phyloP scores from a whole-genome alignment of 1,140 invertebrate species.

The Macrotrachela quadricornifera region DNA sequence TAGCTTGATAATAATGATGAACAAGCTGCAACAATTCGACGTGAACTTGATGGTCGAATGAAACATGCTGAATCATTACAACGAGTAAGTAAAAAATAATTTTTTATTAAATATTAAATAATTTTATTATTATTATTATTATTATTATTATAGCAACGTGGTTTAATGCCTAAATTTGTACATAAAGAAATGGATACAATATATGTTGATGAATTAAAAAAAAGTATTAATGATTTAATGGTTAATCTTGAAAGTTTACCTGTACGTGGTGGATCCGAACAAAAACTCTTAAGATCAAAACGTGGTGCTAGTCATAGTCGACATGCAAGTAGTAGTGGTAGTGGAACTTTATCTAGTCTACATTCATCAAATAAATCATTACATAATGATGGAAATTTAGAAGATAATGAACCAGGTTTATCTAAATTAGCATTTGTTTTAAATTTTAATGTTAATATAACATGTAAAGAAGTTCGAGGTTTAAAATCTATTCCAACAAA shows the following conservation, averaged over 20 bases:
- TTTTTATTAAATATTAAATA: neutral
- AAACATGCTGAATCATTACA: conserved; percentile 90
- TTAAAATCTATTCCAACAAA: conserved; percentile 83
- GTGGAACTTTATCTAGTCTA: conserved; percentile 13
- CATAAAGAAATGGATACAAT: conserved; percentile 99
- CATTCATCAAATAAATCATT: neutral
- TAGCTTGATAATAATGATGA: conserved; percentile 95
- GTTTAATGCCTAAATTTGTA: conserved; percentile 95
- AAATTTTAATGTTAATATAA: conserved; percentile 80
- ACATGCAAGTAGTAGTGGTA: neutral
- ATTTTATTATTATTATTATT: conserved; percentile 1
- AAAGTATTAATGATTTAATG: conserved; percentile 91
- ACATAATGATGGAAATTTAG: neutral
- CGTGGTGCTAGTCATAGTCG: neutral
- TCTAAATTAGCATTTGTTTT: conserved; percentile 90
- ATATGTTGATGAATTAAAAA: conserved; percentile 90
- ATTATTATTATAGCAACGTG: conserved; percentile 46
- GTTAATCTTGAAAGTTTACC: conserved; percentile 93
- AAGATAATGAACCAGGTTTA: conserved; percentile 26
- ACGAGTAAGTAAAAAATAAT: conserved; percentile 47
- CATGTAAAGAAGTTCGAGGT: conserved; percentile 96
- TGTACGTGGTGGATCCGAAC: conserved; percentile 71
- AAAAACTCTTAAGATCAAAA: conserved; percentile 55
- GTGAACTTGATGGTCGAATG: conserved; percentile 88
- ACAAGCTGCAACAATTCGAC: conserved; percentile 90